Evolutionary conservation across 1,140 invertebrate species (phyloP).

Genomic region (Palaemon carinicauda): DNA sequence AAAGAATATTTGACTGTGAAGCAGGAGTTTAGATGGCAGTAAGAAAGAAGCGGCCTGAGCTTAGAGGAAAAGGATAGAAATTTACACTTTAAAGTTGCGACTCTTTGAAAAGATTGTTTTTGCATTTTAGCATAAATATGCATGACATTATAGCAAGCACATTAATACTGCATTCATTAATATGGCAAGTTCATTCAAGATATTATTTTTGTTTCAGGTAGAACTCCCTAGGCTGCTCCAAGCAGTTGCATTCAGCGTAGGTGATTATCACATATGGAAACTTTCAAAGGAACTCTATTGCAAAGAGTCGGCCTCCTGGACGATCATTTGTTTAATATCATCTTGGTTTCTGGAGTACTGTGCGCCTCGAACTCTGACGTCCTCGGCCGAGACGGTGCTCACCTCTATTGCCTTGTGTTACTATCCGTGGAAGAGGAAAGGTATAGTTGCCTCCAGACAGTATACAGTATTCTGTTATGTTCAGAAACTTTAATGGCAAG

Average conservation of each 20-base stretch:
- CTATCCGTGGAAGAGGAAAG: conserved; percentile 37
- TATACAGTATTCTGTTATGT: too few relatives aligned
- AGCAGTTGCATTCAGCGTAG: conserved; percentile 24
- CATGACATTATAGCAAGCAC: background rate
- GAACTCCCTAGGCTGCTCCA: conserved; percentile 31
- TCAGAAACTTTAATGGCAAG: too few relatives aligned
- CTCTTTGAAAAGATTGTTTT: too few relatives aligned
- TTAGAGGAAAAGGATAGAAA: too few relatives aligned
- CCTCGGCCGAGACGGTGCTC: conserved; percentile 20
- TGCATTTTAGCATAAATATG: too few relatives aligned
- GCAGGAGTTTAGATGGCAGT: too few relatives aligned
- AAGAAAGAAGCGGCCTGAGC: too few relatives aligned
- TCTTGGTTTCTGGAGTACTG: conserved; percentile 42
- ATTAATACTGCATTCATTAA: background rate
- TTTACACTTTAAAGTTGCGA: too few relatives aligned
- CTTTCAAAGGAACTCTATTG: conserved; percentile 7
- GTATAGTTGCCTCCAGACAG: too few relatives aligned
- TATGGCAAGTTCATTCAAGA: background rate
- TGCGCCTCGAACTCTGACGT: conserved; percentile 33
- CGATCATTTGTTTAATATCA: background rate
- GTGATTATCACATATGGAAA: conserved; percentile 32
- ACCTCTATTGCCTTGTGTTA: conserved; percentile 5
- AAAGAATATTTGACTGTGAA: too few relatives aligned
- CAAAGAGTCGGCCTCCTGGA: conserved; percentile 15
- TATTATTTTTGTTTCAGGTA: background rate